Evolutionary conservation across 2,113 vertebrate genomes (phyloP).

Genomic region (Zonotrichia leucophrys): DNA sequence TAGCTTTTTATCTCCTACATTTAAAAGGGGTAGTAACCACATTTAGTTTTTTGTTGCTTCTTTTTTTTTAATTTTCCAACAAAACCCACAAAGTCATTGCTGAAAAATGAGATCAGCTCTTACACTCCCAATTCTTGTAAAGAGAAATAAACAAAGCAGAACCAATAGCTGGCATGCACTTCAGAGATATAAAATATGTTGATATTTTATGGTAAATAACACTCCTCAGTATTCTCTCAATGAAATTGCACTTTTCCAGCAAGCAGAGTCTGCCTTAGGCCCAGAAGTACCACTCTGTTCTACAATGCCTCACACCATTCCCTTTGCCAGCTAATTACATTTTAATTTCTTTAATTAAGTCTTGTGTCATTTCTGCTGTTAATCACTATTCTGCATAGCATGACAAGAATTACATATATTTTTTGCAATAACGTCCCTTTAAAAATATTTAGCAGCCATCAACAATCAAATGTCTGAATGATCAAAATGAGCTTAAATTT

Average conservation of each 20-base stretch:
- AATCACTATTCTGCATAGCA: neutral
- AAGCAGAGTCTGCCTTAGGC: neutral
- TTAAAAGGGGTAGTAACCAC: neutral
- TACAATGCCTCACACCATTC: neutral
- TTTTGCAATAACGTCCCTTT: neutral
- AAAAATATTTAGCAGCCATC: neutral
- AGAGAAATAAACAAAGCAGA: neutral
- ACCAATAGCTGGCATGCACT: neutral
- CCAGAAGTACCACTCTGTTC: neutral
- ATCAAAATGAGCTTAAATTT: neutral
- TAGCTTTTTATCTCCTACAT: neutral
- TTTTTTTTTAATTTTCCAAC: neutral
- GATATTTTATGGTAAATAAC: neutral
- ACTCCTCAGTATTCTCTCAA: neutral
- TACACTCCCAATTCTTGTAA: neutral
- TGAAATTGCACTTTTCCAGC: neutral
- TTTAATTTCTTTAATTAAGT: neutral
- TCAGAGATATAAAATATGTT: neutral
- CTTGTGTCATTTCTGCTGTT: neutral
- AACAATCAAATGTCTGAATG: neutral
- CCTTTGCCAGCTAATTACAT: neutral
- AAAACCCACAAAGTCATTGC: neutral
- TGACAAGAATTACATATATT: neutral
- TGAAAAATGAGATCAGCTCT: neutral
- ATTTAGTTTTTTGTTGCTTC: accelerated